Percentiles rank a stretch among this genome's conserved stretches.
Conservation (phyloP, 2,113 vertebrate species). For the Halichoerus grypus region DNA sequence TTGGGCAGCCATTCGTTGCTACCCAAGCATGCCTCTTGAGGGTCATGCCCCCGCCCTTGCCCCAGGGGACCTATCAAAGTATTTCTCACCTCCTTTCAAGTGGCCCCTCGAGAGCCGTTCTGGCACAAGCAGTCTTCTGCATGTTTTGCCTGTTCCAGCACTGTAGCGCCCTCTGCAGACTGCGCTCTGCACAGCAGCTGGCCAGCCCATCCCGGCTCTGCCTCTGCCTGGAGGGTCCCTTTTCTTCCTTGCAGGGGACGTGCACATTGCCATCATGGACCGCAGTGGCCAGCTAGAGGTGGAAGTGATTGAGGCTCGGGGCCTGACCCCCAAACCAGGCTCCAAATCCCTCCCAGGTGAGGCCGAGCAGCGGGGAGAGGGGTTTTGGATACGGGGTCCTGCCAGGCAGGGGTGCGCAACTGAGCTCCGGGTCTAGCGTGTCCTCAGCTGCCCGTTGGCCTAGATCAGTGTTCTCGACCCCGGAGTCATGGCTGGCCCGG, state of each 20-base stretch:
- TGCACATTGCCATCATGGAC: conserved; percentile 94
- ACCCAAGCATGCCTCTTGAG: background rate
- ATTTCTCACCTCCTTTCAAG: background rate
- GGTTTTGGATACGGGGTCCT: background rate
- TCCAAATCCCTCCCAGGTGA: conserved; percentile 96
- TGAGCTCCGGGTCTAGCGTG: background rate
- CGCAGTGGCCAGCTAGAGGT: conserved; percentile 97
- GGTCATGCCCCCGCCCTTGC: background rate
- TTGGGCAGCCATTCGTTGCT: background rate
- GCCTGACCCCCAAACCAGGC: conserved; percentile 94
- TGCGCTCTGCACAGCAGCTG: rapidly evolving
- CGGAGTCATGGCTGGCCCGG: background rate
- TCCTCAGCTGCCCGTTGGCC: background rate
- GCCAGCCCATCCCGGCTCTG: background rate
- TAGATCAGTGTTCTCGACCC: background rate
- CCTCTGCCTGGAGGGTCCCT: background rate
- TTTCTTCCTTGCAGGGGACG: conserved; percentile 90
- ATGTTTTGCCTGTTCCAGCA: rapidly evolving
- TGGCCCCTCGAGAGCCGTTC: background rate
- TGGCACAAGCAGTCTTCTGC: rapidly evolving
- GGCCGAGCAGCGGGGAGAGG: background rate
- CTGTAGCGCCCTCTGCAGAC: background rate
- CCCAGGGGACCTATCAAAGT: background rate
- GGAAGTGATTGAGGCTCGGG: conserved; percentile 96
- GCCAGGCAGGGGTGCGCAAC: background rate